A percentile compares a stretch with the other conserved stretches of the same genome.
Evolutionary conservation across 2,113 vertebrate species (phyloP).

Genomic region (Mystacornis crossleyi): DNA sequence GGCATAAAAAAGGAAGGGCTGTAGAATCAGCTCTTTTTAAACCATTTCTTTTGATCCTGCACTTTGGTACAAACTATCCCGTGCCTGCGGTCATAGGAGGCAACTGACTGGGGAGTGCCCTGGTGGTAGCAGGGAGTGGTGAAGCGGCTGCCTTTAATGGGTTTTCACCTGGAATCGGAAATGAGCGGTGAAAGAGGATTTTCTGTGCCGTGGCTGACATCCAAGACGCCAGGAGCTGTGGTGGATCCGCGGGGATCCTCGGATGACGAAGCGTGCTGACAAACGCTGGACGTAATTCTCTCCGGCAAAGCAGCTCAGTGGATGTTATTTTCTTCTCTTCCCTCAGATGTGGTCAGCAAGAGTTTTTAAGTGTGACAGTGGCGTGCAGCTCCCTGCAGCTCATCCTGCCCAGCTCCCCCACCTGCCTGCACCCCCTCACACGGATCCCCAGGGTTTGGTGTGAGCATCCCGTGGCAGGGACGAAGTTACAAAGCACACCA

Average conservation of each 20-base stretch:
- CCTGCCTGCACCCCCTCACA: not conserved
- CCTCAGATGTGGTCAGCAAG: not conserved
- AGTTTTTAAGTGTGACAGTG: not conserved
- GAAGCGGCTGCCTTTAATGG: not conserved
- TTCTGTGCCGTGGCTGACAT: not conserved
- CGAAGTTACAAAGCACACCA: not conserved
- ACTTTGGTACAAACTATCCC: not conserved
- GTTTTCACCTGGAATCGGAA: not conserved
- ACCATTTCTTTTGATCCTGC: not conserved
- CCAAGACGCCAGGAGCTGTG: not conserved
- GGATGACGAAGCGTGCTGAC: not conserved
- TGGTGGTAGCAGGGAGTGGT: not conserved
- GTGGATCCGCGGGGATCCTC: not conserved
- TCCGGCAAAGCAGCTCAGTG: not conserved
- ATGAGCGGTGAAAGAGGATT: not conserved
- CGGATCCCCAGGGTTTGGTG: rapidly evolving
- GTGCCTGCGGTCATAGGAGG: not conserved
- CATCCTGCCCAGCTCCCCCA: not conserved
- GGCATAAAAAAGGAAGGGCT: not conserved
- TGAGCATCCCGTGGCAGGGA: not conserved
- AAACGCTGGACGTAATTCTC: not conserved
- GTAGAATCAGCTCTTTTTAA: not conserved
- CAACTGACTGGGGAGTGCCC: not conserved
- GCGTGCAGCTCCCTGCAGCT: too few species aligned
- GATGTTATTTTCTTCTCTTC: not conserved